Evolutionary conservation across 1,140 invertebrate species (phyloP).

Genomic region (Drosophila novamexicana): DNA sequence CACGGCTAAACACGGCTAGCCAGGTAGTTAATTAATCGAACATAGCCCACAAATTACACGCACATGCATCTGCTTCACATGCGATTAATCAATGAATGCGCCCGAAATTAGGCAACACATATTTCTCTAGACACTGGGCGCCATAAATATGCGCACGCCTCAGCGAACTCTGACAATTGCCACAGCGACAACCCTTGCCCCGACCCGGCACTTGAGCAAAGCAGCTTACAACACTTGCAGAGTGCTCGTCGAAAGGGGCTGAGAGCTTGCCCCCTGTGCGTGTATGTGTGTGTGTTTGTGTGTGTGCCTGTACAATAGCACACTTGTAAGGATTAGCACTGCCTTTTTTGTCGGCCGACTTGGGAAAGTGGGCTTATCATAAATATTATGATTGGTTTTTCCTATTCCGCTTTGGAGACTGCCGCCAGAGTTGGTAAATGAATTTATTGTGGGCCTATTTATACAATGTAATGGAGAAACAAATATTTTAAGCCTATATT

Average conservation of each 20-base stretch:
- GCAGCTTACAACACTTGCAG: conserved; percentile 77
- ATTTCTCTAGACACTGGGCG: conserved; percentile 16
- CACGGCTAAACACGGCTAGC: background rate
- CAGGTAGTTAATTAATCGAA: conserved; percentile 58
- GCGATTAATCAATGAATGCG: conserved; percentile 43
- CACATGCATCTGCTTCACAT: conserved; percentile 18
- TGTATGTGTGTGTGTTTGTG: conserved; percentile 6
- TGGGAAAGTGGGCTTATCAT: conserved; percentile 65
- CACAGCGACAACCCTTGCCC: conserved; percentile 54
- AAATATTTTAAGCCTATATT: too few species aligned
- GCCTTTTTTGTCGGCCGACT: conserved; percentile 65
- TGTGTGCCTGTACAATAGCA: conserved; percentile 12
- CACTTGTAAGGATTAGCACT: conserved; percentile 73
- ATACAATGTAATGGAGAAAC: background rate
- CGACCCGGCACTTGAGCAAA: conserved; percentile 67
- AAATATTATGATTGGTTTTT: conserved; percentile 77
- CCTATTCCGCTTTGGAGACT: conserved; percentile 22
- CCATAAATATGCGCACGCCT: conserved; percentile 41
- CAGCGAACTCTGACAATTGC: conserved; percentile 6
- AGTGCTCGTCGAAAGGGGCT: conserved; percentile 35
- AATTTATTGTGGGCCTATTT: background rate
- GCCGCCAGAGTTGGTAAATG: background rate
- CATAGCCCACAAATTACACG: background rate
- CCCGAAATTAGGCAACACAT: conserved; percentile 42
- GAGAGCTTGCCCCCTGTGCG: background rate